Evolutionary conservation across 2,888 invertebrate species (phyloP).

Genomic region (Strigamia transsilvanica): DNA sequence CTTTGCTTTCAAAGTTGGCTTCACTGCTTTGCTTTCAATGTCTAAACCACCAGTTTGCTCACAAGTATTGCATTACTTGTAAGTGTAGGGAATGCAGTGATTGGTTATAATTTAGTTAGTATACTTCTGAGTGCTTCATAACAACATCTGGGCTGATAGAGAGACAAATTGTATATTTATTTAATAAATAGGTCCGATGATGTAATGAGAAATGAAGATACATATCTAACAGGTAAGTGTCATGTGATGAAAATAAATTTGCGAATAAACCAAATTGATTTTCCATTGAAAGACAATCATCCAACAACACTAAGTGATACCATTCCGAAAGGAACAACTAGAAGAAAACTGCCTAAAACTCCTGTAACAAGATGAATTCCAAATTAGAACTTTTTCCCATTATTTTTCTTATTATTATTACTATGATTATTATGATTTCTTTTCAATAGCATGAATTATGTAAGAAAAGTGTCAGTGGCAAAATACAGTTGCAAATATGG

Average conservation of each 20-base stretch:
- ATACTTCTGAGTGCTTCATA: background rate
- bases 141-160: background rate
- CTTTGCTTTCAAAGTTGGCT: too few relatives aligned
- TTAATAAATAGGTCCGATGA: background rate
- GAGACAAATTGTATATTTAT: background rate
- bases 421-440: slow-evolving; percentile 29
- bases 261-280: background rate
- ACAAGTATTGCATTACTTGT: too few relatives aligned
- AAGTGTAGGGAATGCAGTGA: background rate
- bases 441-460: slow-evolving; percentile 31
- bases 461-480: slow-evolving; percentile 66
- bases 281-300: slow-evolving; percentile 2
- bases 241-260: too few relatives aligned
- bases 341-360: slow-evolving; percentile 95
- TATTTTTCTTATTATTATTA: background rate
- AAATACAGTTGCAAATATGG: slow-evolving; percentile 88
- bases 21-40: too few relatives aligned
- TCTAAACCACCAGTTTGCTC: too few relatives aligned
- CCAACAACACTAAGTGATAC: slow-evolving; percentile 63
- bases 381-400: background rate
- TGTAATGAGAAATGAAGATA: background rate
- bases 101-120: background rate
- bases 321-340: slow-evolving; percentile 67
- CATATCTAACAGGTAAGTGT: background rate
- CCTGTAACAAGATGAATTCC: slow-evolving; percentile 74